These are phyloP conservation scores for Blastomussa wellsi DNA, from an alignment of 92 coral and sea anemone species.

Conservation along the genomic window DNA sequence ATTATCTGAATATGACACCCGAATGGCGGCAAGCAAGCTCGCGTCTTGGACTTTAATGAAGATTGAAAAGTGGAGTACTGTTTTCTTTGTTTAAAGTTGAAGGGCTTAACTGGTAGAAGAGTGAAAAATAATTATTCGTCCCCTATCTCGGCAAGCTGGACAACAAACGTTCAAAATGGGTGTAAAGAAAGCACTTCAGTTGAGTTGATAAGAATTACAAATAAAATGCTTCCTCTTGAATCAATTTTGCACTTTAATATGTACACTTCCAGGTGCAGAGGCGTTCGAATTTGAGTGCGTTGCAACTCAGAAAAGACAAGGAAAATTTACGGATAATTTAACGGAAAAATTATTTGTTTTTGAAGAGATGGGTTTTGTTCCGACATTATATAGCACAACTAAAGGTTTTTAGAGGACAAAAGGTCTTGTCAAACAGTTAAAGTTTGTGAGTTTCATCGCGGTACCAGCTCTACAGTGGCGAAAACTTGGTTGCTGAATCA, in stretches of 20 bases:
- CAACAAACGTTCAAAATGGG: constrained; percentile 23
- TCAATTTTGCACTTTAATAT: neutral
- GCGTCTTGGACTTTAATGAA: constrained; percentile 33
- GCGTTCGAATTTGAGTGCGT: neutral
- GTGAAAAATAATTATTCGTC: constrained; percentile 11
- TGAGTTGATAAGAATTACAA: constrained; percentile 35
- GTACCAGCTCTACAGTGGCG: neutral
- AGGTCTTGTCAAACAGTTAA: neutral
- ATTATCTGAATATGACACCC: constrained; percentile 79
- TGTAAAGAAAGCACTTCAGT: constrained; percentile 44
- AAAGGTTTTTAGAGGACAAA: constrained; percentile 2
- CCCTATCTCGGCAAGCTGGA: constrained; percentile 4
- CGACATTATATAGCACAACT: neutral
- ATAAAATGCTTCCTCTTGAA: constrained; percentile 32
- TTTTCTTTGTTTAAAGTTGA: constrained; percentile 9
- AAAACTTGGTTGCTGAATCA: neutral
- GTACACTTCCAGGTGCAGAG: neutral
- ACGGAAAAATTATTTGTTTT: neutral
- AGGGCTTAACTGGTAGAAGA: constrained; percentile 22
- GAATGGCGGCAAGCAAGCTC: constrained; percentile 54
- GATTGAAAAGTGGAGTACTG: constrained; percentile 16
- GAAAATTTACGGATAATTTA: neutral
- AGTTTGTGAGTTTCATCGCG: neutral
- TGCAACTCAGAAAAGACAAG: neutral
- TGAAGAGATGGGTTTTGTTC: constrained; percentile 1